Conservation (phyloP, 2,113 vertebrate species). For the Sarotherodon lohbergeri region DNA sequence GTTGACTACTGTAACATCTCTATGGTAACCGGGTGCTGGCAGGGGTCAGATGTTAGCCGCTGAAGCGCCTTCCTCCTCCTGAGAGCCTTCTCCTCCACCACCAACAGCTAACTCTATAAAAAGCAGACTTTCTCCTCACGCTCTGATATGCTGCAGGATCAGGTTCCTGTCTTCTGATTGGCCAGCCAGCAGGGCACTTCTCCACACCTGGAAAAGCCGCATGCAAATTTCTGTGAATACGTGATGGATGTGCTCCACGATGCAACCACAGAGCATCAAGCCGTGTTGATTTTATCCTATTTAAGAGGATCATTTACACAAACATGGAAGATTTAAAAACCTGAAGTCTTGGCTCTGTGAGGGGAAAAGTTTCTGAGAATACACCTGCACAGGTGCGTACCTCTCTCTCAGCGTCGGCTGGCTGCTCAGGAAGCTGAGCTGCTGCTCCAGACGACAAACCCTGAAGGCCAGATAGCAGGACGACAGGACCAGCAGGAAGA, state of each 20-base stretch:
- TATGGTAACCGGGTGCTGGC: conserved; percentile 3
- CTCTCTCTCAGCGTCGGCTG: conserved; percentile 30
- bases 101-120: not conserved
- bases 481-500: conserved; percentile 46
- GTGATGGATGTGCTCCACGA: not conserved
- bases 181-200: conserved; percentile 53
- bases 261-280: not conserved
- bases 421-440: conserved; percentile 60
- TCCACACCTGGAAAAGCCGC: conserved; percentile 28
- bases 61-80: not conserved
- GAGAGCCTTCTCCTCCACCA: not conserved
- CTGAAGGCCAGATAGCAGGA: conserved; percentile 63
- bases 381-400: not conserved
- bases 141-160: not conserved
- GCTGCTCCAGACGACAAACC: conserved; percentile 61
- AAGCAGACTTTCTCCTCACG: not conserved
- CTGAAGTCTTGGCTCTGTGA: not conserved
- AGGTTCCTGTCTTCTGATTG: conserved; percentile 55
- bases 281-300: not conserved
- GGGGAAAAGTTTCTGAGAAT: not conserved
- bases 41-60: not conserved
- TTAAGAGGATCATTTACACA: not conserved
- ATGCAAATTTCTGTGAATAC: not conserved
- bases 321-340: accelerated
- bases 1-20: conserved; percentile 15